Evolutionary conservation across 2,113 vertebrate genomes (phyloP).

Genomic region (Planiliza haematocheilus): DNA sequence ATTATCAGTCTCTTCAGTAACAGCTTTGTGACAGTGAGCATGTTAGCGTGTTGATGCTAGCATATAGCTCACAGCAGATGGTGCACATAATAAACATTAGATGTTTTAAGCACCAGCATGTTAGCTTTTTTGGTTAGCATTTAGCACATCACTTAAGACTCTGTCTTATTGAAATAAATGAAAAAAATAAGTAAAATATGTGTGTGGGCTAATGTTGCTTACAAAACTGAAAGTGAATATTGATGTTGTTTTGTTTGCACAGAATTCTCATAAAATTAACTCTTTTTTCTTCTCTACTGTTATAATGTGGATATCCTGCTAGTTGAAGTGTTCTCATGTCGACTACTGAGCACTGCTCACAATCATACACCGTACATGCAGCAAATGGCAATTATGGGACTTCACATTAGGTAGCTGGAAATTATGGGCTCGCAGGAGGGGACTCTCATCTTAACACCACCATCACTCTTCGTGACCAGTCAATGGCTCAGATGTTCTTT

Average conservation of each 20-base stretch:
- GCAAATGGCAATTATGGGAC: conserved; percentile 7
- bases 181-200: too few relatives aligned
- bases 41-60: background rate
- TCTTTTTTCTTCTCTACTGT: too few relatives aligned
- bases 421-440: background rate
- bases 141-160: background rate
- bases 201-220: too few relatives aligned
- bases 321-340: background rate
- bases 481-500: background rate
- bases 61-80: background rate
- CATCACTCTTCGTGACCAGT: conserved; percentile 14
- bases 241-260: too few relatives aligned
- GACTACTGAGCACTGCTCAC: background rate
- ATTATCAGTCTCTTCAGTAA: too few relatives aligned
- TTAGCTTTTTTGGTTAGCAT: background rate
- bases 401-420: conserved; percentile 3
- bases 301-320: too few relatives aligned
- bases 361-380: background rate
- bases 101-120: too few relatives aligned
- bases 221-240: too few relatives aligned
- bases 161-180: too few relatives aligned
- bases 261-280: too few relatives aligned
- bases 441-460: background rate
- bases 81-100: too few relatives aligned
- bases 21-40: too few relatives aligned